phyloP scores from a whole-genome alignment of 2,797 vertebrate genomes.

The Sebastes dallii region DNA sequence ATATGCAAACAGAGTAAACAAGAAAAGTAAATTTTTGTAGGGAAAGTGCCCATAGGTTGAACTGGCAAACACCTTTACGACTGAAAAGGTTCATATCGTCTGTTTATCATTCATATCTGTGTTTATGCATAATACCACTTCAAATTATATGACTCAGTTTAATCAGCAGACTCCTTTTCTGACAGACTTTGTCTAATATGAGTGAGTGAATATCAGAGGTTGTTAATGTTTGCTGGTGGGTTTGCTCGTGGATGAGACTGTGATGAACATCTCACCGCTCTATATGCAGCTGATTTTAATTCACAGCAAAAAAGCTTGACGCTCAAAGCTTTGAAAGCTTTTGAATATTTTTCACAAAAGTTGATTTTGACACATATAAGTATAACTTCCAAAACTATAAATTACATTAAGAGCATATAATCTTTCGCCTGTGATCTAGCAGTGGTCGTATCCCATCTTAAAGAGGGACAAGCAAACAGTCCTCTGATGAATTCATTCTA shows the following conservation, averaged over 20 bases:
- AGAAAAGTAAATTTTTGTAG: slow-evolving; percentile 3
- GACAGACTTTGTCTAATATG: slow-evolving; percentile 79
- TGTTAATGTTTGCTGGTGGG: slow-evolving; percentile 79
- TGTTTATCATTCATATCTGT: slow-evolving; percentile 69
- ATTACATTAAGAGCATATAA: slow-evolving; percentile 20
- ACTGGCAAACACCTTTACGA: slow-evolving; percentile 23
- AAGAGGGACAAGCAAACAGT: slow-evolving; percentile 26
- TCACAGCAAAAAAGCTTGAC: slow-evolving; percentile 43
- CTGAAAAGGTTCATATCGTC: slow-evolving; percentile 60
- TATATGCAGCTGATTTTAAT: slow-evolving; percentile 64
- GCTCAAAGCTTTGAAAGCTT: slow-evolving; percentile 31
- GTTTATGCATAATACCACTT: slow-evolving; percentile 70
- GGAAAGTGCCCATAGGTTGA: slow-evolving; percentile 6
- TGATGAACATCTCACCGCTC: slow-evolving; percentile 73
- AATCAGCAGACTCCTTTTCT: slow-evolving; percentile 72
- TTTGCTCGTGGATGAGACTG: slow-evolving; percentile 76
- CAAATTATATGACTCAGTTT: slow-evolving; percentile 75
- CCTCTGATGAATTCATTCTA: slow-evolving; percentile 18
- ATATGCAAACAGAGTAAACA: slow-evolving; percentile 31
- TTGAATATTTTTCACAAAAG: slow-evolving; percentile 50
- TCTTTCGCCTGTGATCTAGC: slow-evolving; percentile 3
- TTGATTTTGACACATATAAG: slow-evolving; percentile 15
- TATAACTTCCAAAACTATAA: slow-evolving; percentile 20
- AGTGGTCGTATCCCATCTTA: slow-evolving; percentile 8
- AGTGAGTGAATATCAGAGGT: slow-evolving; percentile 59